Base-by-base conservation (phyloP, 1,140 invertebrate species). In the Sycophila sp. region DNA sequence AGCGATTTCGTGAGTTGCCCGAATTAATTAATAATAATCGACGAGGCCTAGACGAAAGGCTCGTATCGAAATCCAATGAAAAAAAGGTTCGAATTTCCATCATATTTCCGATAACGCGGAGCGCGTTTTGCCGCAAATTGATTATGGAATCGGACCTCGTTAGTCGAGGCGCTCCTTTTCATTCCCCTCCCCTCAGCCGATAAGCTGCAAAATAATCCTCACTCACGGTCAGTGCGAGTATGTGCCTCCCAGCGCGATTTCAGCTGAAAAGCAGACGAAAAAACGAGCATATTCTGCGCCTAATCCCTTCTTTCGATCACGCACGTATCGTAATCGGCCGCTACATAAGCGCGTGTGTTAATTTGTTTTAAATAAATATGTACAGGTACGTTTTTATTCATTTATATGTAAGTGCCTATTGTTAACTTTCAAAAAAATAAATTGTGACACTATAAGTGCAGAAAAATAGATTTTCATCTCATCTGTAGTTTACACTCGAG, bases 101-200 rank as follows among this genome's bases (percentile, higher is more conserved):
- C 51, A 15, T 49, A 13, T 22, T 13, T 49, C 10, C 40, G n/a
- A 45, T 45, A 45, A 17, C 8, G 8, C 19, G 11, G n/a, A 3
- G 19, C 28, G n/a, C n/a, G n/a, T n/a, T n/a, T n/a, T n/a, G n/a
- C 1, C 53, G 30, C 53, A 56, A 56, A 56, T 56, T 56, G 53
- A 56, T n/a, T 56, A 56, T 36, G 51, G 15, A 30, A 8, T 10
- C 45, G 7, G 6, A 8, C 2, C 28, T 34, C 30, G 53, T 56
- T 34, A 56, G 53, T n/a, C n/a, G n/a, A n/a, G 5, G 45, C 22
- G n/a, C 26, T 15, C 26, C 7, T 11, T 32, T n/a, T 28, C 13
- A 15, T 13, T 30, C 13, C 17, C 49, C 47, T 26, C 10, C 15
- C 24, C 17, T 2, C 2, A 11, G 17, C 49, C 13, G 49, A 30